Conservation (phyloP, 2,113 vertebrate species). For the Equus przewalskii region DNA sequence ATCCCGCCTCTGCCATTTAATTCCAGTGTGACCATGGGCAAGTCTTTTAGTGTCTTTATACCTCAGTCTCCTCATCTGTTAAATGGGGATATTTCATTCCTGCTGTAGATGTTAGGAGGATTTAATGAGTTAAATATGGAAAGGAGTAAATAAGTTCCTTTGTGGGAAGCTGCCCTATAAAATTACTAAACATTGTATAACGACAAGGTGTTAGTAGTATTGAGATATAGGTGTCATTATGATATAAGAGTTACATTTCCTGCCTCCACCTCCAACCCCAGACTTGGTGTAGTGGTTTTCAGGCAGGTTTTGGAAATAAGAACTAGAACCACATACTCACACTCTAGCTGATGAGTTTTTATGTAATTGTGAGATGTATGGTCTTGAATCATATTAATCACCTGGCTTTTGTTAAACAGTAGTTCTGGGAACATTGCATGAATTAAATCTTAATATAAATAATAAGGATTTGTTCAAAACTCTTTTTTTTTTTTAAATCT, state of each 20-base stretch:
- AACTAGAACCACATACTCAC: not conserved
- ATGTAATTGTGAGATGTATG: not conserved
- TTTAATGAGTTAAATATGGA: not conserved
- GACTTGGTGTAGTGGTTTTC: not conserved
- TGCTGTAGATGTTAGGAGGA: not conserved
- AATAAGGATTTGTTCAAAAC: not conserved
- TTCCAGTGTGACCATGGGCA: not conserved
- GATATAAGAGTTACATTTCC: not conserved
- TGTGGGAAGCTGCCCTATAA: not conserved
- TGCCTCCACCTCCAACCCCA: not conserved
- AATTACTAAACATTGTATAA: not conserved
- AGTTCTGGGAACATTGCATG: not conserved
- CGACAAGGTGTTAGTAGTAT: not conserved
- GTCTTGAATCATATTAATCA: conserved; percentile 8
- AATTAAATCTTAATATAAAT: conserved; percentile 46
- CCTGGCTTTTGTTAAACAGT: conserved; percentile 13
- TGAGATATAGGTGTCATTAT: not conserved
- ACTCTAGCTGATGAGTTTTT: conserved; percentile 18
- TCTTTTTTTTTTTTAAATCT: not conserved
- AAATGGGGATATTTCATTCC: not conserved
- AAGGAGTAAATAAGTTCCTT: not conserved
- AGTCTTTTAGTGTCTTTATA: not conserved
- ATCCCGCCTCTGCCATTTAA: not conserved
- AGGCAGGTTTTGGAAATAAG: conserved; percentile 23
- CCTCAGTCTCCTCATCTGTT: not conserved